Conservation (phyloP, 2,797 vertebrate genomes). For the Rhabdomys pumilio region DNA sequence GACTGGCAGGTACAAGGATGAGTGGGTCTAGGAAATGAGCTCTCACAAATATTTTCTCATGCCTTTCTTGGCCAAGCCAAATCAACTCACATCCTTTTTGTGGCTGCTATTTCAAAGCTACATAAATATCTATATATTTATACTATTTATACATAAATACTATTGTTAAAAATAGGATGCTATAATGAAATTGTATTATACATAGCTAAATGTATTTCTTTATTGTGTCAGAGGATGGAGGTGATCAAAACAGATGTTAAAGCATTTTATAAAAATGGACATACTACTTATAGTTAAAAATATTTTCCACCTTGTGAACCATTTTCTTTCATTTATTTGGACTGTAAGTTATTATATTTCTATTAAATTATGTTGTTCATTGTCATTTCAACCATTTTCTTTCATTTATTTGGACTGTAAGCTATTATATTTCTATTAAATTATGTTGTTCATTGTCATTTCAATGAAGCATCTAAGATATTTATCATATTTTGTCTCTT, state of each 20-base stretch:
- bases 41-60: constrained; percentile 69
- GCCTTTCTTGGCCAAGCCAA: background rate
- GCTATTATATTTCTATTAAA: constrained; percentile 82
- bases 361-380: constrained; percentile 81
- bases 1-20: constrained; percentile 15
- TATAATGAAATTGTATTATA: constrained; percentile 48
- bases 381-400: constrained; percentile 84
- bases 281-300: constrained; percentile 59
- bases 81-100: constrained; percentile 33
- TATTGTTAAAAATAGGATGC: background rate
- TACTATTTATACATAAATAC: background rate
- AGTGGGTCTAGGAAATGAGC: constrained; percentile 44
- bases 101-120: constrained; percentile 55
- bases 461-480: constrained; percentile 83
- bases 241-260: constrained; percentile 52
- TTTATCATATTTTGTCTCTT: constrained; percentile 59
- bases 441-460: constrained; percentile 81
- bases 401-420: constrained; percentile 84
- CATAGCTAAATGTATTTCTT: constrained; percentile 13
- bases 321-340: constrained; percentile 83
- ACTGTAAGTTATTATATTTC: constrained; percentile 80
- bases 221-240: background rate
- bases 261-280: constrained; percentile 52
- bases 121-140: background rate
- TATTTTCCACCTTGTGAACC: constrained; percentile 70